These are phyloP conservation scores for Drosophila azteca DNA, from an alignment of 1,140 invertebrate genomes.

Conservation along the genomic window DNA sequence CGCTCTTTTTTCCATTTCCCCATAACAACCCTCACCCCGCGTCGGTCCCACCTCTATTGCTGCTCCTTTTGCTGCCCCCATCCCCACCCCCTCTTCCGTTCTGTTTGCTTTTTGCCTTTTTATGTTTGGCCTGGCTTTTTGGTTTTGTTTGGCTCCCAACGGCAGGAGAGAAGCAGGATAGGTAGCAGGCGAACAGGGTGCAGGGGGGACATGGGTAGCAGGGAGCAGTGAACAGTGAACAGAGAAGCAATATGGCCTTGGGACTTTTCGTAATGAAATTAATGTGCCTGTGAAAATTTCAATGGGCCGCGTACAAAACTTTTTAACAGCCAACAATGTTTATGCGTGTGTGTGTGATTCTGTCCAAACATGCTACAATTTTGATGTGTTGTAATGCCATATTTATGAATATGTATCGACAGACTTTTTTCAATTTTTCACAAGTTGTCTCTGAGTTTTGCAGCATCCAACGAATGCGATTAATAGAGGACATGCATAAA, in stretches of 20 bases:
- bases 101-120: constrained; percentile 64
- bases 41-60: constrained; percentile 14
- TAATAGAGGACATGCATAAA: too few relatives aligned
- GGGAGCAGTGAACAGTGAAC: neutral
- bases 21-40: constrained; percentile 33
- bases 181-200: constrained; percentile 14
- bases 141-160: constrained; percentile 51
- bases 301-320: constrained; percentile 52
- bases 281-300: constrained; percentile 71
- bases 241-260: constrained; percentile 64
- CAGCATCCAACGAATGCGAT: constrained; percentile 1
- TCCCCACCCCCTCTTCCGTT: constrained; percentile 31
- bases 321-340: constrained; percentile 42
- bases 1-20: constrained; percentile 48
- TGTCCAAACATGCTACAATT: constrained; percentile 60
- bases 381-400: constrained; percentile 26
- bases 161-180: constrained; percentile 16
- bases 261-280: constrained; percentile 70
- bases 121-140: constrained; percentile 58
- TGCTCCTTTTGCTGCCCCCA: constrained; percentile 3
- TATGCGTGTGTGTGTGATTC: constrained; percentile 48
- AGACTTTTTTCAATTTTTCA: constrained; percentile 10
- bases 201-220: too few relatives aligned
- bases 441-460: constrained; percentile 1
- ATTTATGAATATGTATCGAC: constrained; percentile 27